These are phyloP conservation scores for Tolmerus cingulatus DNA, from an alignment of 2,888 invertebrate species.

Conservation along the genomic window DNA sequence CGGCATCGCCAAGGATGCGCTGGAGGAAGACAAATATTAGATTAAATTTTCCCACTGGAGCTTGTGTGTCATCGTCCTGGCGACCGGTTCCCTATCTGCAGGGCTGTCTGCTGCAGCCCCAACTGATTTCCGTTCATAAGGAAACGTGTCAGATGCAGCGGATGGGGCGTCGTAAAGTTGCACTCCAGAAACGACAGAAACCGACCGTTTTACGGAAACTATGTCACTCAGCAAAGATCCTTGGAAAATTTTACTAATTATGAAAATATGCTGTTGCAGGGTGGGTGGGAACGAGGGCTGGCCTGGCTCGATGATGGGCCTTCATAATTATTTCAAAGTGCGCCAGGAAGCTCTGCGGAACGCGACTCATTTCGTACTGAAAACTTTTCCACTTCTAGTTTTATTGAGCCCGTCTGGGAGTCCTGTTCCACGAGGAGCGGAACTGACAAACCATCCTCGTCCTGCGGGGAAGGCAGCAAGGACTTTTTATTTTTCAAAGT, in stretches of 20 bases:
- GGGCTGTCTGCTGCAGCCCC: background rate
- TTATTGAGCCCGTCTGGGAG: background rate
- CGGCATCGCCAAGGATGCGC: background rate
- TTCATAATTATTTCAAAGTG: background rate
- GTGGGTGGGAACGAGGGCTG: background rate
- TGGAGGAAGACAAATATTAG: background rate
- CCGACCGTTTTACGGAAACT: background rate
- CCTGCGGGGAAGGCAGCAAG: background rate
- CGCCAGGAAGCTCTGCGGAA: background rate
- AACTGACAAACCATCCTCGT: background rate
- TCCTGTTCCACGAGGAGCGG: background rate
- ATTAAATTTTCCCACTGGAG: background rate
- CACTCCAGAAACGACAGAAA: background rate
- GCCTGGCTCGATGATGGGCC: background rate
- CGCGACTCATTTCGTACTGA: background rate
- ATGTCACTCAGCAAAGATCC: background rate
- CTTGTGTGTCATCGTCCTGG: background rate
- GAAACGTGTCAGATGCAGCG: background rate
- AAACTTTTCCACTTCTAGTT: background rate
- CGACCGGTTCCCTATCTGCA: background rate
- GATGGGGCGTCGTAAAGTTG: background rate
- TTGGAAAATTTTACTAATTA: conserved; percentile 4
- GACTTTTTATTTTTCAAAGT: background rate
- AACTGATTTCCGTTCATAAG: background rate
- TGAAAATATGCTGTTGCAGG: background rate